phyloP scores from a whole-genome alignment of 2,113 vertebrate genomes.

The Melospiza melodia region DNA sequence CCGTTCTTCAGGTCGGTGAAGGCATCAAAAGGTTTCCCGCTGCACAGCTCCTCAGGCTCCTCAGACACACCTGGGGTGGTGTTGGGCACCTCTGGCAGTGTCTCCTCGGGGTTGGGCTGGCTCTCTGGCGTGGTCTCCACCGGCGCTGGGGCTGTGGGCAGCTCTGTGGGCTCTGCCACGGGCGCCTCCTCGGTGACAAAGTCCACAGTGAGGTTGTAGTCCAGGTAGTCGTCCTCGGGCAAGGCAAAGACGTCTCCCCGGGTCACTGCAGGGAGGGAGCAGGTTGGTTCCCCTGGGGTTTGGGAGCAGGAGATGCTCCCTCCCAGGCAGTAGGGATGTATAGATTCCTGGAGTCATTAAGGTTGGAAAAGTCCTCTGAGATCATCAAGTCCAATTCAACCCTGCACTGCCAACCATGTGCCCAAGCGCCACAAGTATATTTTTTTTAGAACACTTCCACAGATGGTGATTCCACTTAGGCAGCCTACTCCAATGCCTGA shows the following conservation, averaged over 20 bases:
- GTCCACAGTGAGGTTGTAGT: not conserved
- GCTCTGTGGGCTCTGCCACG: not conserved
- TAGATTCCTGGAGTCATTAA: not conserved
- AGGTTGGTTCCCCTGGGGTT: not conserved
- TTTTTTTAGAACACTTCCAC: not conserved
- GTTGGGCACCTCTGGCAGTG: rapidly evolving
- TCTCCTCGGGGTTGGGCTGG: rapidly evolving
- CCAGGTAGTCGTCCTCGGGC: slow-evolving; percentile 85
- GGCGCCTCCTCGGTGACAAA: rapidly evolving
- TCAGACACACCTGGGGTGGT: rapidly evolving
- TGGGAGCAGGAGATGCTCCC: not conserved
- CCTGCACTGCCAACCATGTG: not conserved
- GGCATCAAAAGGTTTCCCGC: slow-evolving; percentile 84
- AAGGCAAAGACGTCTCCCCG: slow-evolving; percentile 88
- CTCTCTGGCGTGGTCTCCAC: rapidly evolving
- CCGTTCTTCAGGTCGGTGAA: slow-evolving; percentile 93
- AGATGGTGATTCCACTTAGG: not conserved
- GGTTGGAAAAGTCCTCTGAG: not conserved
- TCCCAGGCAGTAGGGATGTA: not conserved
- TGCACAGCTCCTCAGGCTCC: slow-evolving; percentile 76
- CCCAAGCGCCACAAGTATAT: not conserved
- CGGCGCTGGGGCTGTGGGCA: rapidly evolving
- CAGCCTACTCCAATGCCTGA: not conserved
- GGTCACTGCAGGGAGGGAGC: slow-evolving; percentile 69
- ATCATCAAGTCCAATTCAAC: not conserved